Evolutionary conservation across 2,797 vertebrate species (phyloP).

Genomic region (Pipistrellus pipistrellus): DNA sequence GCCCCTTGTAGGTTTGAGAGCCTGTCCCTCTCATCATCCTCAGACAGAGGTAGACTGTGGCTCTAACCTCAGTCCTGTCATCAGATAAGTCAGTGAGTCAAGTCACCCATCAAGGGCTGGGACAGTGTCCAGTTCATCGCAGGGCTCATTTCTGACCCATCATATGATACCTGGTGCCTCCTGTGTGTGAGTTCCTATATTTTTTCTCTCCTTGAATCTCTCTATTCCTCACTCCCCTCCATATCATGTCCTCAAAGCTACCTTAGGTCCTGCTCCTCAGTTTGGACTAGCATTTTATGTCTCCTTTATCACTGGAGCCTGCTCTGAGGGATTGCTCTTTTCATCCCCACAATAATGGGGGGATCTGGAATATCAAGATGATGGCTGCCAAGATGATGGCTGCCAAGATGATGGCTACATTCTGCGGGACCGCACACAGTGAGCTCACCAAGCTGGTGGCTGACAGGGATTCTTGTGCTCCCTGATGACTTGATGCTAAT

Average conservation of each 20-base stretch:
- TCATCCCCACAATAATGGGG: background rate
- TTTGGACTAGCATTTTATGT: background rate
- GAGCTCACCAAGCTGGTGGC: background rate
- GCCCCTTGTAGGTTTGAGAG: background rate
- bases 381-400: background rate
- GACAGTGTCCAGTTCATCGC: accelerated
- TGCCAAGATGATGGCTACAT: too few species aligned
- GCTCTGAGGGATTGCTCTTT: background rate
- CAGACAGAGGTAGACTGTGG: background rate
- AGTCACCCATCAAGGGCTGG: background rate
- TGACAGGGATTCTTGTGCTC: background rate
- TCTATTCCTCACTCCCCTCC: background rate
- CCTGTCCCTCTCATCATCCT: background rate
- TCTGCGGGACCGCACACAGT: background rate
- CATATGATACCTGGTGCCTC: background rate
- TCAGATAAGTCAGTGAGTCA: background rate
- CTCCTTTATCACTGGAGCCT: background rate
- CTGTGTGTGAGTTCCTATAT: background rate
- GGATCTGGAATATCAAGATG: background rate
- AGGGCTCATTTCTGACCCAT: background rate
- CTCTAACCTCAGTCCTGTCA: background rate
- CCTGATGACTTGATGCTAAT: background rate
- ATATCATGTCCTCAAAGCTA: background rate
- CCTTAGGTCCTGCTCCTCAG: background rate
- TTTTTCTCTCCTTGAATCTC: background rate